phyloP scores from a whole-genome alignment of 2,113 vertebrate species.

The Casuarius casuarius region DNA sequence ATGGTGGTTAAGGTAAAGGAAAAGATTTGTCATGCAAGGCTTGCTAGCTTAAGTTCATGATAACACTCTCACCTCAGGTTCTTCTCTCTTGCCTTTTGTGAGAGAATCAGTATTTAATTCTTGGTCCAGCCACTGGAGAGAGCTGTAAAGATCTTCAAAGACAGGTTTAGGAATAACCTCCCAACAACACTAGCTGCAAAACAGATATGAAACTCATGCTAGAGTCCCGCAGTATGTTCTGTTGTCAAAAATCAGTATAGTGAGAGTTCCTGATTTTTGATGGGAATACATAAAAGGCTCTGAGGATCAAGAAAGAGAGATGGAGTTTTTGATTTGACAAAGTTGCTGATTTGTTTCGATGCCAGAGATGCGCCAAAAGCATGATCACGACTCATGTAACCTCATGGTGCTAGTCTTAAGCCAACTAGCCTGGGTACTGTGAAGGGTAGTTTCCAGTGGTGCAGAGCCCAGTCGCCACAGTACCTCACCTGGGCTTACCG shows the following conservation, averaged over 20 bases:
- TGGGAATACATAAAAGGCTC: neutral
- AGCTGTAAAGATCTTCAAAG: conserved; percentile 49
- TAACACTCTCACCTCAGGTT: neutral
- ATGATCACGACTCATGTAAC: neutral
- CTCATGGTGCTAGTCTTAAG: neutral
- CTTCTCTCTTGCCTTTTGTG: neutral
- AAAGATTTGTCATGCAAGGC: neutral
- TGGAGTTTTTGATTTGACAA: neutral
- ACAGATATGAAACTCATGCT: neutral
- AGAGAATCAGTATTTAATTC: conserved; percentile 16
- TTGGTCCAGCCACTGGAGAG: conserved; percentile 47
- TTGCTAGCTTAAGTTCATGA: neutral
- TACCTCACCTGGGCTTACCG: neutral
- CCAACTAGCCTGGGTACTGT: neutral
- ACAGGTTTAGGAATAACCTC: neutral
- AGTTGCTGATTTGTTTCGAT: neutral
- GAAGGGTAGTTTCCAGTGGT: neutral
- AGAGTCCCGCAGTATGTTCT: neutral
- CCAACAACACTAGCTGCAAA: neutral
- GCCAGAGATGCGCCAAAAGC: neutral
- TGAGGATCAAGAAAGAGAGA: neutral
- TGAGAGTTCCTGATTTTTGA: neutral
- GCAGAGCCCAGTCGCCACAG: neutral
- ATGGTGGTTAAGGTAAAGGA: neutral
- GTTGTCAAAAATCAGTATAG: neutral